Conservation (phyloP, 2,888 invertebrate species). For the Xylocampa areola region DNA sequence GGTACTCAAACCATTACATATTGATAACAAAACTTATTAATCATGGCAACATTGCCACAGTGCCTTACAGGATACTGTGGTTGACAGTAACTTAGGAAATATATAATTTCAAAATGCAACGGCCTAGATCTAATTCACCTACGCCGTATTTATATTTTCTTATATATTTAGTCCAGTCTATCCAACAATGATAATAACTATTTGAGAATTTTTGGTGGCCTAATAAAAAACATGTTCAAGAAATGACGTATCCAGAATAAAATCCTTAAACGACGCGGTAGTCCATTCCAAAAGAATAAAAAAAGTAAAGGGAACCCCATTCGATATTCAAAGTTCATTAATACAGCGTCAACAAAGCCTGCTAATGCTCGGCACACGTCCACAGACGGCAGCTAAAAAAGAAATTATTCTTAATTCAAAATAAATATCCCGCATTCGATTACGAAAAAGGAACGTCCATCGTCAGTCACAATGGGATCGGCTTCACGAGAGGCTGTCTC, state of each 20-base stretch:
- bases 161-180: no score
- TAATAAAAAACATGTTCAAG: conserved; percentile 25
- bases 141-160: no score
- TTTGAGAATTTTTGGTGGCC: no score
- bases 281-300: conserved; percentile 63
- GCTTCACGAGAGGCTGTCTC: conserved; percentile 76
- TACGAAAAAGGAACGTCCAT: conserved; percentile 77
- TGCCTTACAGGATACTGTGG: no score
- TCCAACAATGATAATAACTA: no score
- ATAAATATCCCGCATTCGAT: conserved; percentile 76
- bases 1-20: no score
- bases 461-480: conserved; percentile 83
- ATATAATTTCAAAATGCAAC: no score
- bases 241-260: conserved; percentile 35
- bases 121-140: no score
- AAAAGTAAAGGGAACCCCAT: conserved; percentile 51
- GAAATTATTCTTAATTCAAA: conserved; percentile 87
- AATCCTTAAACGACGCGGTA: conserved; percentile 68
- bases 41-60: no score
- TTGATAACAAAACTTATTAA: no score
- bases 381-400: conserved; percentile 85
- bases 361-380: conserved; percentile 88
- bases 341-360: conserved; percentile 81
- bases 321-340: conserved; percentile 80
- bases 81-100: no score